Evolutionary conservation across 2,113 vertebrate genomes (phyloP), one percentile per base, ranked within the genome.

Genomic region (Pluvianellus socialis): DNA sequence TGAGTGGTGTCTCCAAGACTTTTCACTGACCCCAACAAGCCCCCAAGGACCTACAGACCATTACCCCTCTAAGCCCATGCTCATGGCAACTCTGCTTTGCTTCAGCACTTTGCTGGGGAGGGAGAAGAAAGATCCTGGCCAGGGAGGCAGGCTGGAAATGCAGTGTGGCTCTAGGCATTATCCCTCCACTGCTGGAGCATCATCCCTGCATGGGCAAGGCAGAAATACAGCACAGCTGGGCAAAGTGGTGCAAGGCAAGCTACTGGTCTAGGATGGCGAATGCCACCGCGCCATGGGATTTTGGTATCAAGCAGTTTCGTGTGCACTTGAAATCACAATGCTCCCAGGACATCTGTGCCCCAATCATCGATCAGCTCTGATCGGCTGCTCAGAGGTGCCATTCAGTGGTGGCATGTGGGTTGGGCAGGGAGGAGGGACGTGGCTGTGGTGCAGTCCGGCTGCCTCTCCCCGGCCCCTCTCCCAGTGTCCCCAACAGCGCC

Each of bases 261-360:
- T 63, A 7, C 27, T 49, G 44, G 13, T 44, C 33, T 44, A 17
- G 35, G 18, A 33, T 22, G 38, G 27, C 33, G 61, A 79, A 82
- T 44, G 21, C 5, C 28, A 14, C 22, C 0, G 0, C 5, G 44
- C 27, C 14, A 1, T 12, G 28, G 28, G 35, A 49, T 79, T 71
- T 75, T 65, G 38, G 3, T 61, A 33, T 23, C 28, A 84, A 66
- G 21, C 1, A 1, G 15, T 67, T 71, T 67, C 28, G 22, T 12
- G 19, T 22, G 28, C 2, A 0, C 49, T 56, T 63, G 52, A 38
- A 79, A 68, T 38, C n/a, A 32, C 10, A 33, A 7, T 33, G 17
- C 11, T 91, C 42, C 17, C 74, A 63, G 66, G 77, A 15, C n/a
- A 20, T 10, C 42, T 73, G 52, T 77, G 38, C 61, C 50, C 40